phyloP scores from a whole-genome alignment of 2,797 vertebrate genomes.

The Oreortyx pictus region DNA sequence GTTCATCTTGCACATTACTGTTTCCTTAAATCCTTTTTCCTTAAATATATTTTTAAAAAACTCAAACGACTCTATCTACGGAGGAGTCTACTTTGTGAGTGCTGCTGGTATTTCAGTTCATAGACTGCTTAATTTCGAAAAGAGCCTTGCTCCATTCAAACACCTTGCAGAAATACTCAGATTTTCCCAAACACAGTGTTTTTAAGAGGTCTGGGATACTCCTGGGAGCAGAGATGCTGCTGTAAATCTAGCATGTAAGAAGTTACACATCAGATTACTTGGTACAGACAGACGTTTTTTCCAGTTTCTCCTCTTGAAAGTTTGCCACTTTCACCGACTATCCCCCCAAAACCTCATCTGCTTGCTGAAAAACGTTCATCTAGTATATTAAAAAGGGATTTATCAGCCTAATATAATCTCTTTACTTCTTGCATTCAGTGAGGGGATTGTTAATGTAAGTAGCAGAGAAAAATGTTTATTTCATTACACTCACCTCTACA shows the following conservation, averaged over 20 bases:
- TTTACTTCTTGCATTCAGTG: not conserved
- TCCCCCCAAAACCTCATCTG: not conserved
- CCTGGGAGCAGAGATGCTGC: not conserved
- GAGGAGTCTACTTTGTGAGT: not conserved
- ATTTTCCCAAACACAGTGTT: not conserved
- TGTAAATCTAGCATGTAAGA: not conserved
- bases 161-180: not conserved
- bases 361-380: not conserved
- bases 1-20: not conserved
- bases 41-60: not conserved
- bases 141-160: not conserved
- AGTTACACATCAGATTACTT: slow-evolving; percentile 5
- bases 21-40: slow-evolving; percentile 7
- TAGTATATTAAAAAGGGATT: not conserved
- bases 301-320: not conserved
- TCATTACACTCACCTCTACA: not conserved
- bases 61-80: not conserved
- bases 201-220: not conserved
- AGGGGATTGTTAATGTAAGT: not conserved
- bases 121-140: not conserved
- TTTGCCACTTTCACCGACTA: not conserved
- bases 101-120: not conserved
- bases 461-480: slow-evolving; percentile 23
- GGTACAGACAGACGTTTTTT: not conserved
- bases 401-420: not conserved